phyloP scores from a whole-genome alignment of 2,797 vertebrate genomes.

The Danionella dracula region DNA sequence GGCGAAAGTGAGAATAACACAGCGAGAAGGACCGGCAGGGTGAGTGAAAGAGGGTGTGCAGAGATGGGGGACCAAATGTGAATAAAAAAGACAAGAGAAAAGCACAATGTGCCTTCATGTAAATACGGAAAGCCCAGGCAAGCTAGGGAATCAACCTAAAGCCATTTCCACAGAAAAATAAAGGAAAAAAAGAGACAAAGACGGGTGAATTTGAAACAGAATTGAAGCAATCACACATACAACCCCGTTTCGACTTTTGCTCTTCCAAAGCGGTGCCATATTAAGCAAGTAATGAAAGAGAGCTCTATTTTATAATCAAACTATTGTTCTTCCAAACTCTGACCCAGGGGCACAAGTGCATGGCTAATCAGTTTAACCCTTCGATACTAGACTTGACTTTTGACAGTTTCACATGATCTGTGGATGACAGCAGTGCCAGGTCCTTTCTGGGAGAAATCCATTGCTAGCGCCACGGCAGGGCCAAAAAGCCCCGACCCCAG shows the following conservation, averaged over 20 bases:
- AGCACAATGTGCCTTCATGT: slow-evolving; percentile 7
- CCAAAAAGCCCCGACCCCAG: slow-evolving; percentile 73
- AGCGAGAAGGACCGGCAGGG: slow-evolving; percentile 61
- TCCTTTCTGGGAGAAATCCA: slow-evolving; percentile 59
- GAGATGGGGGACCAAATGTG: neutral
- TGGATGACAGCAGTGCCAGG: slow-evolving; percentile 70
- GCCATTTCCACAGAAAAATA: slow-evolving; percentile 35
- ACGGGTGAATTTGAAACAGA: slow-evolving; percentile 53
- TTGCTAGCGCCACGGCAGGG: slow-evolving; percentile 60
- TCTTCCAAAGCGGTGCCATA: slow-evolving; percentile 53
- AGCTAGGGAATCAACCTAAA: slow-evolving; percentile 21
- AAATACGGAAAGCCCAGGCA: slow-evolving; percentile 7
- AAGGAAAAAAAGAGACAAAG: slow-evolving; percentile 59
- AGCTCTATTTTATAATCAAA: slow-evolving; percentile 69
- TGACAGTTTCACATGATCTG: slow-evolving; percentile 65
- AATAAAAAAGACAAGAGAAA: slow-evolving; percentile 57
- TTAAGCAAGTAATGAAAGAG: slow-evolving; percentile 63
- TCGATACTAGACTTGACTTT: slow-evolving; percentile 56
- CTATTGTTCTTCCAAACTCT: slow-evolving; percentile 73
- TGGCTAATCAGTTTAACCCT: slow-evolving; percentile 77
- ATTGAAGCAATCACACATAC: slow-evolving; percentile 58
- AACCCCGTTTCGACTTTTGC: slow-evolving; percentile 67
- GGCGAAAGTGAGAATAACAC: slow-evolving; percentile 70
- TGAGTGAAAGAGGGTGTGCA: slow-evolving; percentile 36
- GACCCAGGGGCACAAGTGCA: slow-evolving; percentile 68